These are phyloP conservation scores for Steinernema scapterisci DNA, from an alignment of 2,888 invertebrate species.

Conservation along the genomic window DNA sequence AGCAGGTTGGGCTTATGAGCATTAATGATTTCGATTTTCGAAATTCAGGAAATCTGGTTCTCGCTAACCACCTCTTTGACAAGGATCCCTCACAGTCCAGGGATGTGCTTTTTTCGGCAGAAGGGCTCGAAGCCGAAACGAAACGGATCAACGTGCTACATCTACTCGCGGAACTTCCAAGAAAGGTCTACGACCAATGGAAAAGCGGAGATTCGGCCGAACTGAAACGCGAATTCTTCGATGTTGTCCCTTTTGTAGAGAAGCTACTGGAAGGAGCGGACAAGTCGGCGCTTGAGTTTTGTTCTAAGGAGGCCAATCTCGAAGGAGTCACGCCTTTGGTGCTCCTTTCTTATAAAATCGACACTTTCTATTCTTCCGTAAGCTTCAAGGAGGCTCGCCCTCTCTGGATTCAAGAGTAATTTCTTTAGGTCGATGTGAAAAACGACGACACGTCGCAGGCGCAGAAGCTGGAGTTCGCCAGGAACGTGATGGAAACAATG, in stretches of 20 bases:
- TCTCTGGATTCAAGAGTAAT: neutral
- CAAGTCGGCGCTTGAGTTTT: neutral
- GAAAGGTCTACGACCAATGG: conserved; percentile 40
- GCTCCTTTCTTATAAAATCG: neutral
- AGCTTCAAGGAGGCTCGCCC: neutral
- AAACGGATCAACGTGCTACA: conserved; percentile 41
- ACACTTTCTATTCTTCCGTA: neutral
- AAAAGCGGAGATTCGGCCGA: neutral
- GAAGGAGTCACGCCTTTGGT: neutral
- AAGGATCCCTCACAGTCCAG: neutral
- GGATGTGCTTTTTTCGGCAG: neutral
- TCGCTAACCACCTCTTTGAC: conserved; percentile 33
- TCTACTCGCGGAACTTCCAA: conserved; percentile 41
- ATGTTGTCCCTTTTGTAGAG: conserved; percentile 4
- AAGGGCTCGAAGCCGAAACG: neutral
- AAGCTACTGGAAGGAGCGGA: neutral
- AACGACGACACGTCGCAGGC: neutral
- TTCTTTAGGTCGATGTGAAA: neutral
- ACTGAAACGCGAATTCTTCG: neutral
- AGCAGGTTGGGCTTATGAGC: neutral
- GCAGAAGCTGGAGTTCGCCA: neutral
- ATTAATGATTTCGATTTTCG: neutral
- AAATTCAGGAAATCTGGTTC: conserved; percentile 32
- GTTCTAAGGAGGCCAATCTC: neutral
- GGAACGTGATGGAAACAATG: neutral